Evolutionary conservation across 2,888 invertebrate species (phyloP), one percentile per base, ranked within the genome.

Genomic region (Pseudoips prasinana): DNA sequence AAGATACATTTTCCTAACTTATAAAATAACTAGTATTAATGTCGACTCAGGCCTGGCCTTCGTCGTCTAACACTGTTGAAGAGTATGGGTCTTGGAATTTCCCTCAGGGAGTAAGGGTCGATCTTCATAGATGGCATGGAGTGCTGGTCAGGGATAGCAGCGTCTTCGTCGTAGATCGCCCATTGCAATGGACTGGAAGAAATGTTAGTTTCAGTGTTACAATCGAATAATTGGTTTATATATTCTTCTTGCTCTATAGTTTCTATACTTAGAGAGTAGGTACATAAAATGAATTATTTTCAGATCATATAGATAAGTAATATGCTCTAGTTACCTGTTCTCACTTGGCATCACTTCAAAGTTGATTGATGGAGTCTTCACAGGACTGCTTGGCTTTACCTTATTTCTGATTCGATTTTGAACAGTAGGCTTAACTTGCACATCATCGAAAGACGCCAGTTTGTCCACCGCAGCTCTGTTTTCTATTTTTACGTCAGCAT

Each of bases 281-380:
- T n/a, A n/a, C n/a, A n/a, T n/a, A n/a, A n/a, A n/a, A n/a, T n/a
- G n/a, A n/a, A n/a, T n/a, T n/a, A n/a, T n/a, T n/a, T n/a, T n/a
- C n/a, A n/a, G n/a, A n/a, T n/a, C n/a, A n/a, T n/a, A n/a, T n/a
- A n/a, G n/a, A n/a, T n/a, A n/a, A n/a, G n/a, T n/a, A n/a, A n/a
- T n/a, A n/a, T n/a, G n/a, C n/a, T 14, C 5, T 14, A 14, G 5
- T 73, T 61, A 89, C 89, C 74, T 87, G 41, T 83, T 84, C 56
- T 90, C 89, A 64, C 89, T 89, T 1, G 89, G 89, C 44, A 87
- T 87, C 19, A 89, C 72, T 64, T 90, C 78, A 40, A 90, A 90
- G 26, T 76, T 73, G 1, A 89, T 87, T 0, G 86, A 79, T 1
- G 86, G 87, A 7, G 84, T 83, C 44, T 86, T 81, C 0, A 74